Evolutionary conservation across 2,113 vertebrate genomes (phyloP).

Genomic region (Engraulis encrasicolus): DNA sequence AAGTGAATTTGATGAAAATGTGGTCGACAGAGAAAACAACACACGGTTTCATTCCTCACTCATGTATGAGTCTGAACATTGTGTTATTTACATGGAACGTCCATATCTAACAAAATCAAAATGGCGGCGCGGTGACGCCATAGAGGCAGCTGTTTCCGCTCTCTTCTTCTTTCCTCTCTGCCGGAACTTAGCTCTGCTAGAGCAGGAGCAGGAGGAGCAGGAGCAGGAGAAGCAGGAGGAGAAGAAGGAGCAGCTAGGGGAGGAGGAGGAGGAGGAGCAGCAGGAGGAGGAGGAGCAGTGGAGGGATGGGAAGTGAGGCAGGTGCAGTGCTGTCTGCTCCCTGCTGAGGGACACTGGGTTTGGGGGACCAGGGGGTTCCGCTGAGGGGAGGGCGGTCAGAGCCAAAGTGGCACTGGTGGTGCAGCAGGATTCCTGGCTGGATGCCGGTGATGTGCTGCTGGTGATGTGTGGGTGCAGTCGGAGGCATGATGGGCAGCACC

Average conservation of each 20-base stretch:
- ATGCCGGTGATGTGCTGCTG: not conserved
- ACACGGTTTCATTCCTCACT: too few species aligned
- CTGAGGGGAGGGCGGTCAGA: constrained; percentile 46
- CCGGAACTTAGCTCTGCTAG: not conserved
- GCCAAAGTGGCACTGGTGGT: not conserved
- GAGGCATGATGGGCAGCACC: constrained; percentile 92
- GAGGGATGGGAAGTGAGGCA: constrained; percentile 57
- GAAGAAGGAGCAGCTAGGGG: too few species aligned
- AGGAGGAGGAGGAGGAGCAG: not conserved
- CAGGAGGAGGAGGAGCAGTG: constrained; percentile 38
- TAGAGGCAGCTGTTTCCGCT: too few species aligned
- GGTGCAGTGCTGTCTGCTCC: constrained; percentile 37
- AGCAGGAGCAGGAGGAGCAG: constrained; percentile 24
- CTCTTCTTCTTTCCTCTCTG: too few species aligned
- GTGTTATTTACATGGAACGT: too few species aligned
- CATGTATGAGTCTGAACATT: too few species aligned
- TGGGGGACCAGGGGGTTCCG: constrained; percentile 61
- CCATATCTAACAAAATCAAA: too few species aligned
- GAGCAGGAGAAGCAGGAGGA: too few species aligned
- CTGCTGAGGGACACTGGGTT: constrained; percentile 7
- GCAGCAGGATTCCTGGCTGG: too few species aligned
- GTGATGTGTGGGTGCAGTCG: constrained; percentile 72
- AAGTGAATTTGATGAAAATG: too few species aligned
- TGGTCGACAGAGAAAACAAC: too few species aligned
- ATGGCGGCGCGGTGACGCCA: too few species aligned